A percentile compares a stretch with the other conserved stretches of the same genome.
These are phyloP conservation scores for Bettongia penicillata DNA, from an alignment of 2,113 vertebrate species.

Conservation along the genomic window DNA sequence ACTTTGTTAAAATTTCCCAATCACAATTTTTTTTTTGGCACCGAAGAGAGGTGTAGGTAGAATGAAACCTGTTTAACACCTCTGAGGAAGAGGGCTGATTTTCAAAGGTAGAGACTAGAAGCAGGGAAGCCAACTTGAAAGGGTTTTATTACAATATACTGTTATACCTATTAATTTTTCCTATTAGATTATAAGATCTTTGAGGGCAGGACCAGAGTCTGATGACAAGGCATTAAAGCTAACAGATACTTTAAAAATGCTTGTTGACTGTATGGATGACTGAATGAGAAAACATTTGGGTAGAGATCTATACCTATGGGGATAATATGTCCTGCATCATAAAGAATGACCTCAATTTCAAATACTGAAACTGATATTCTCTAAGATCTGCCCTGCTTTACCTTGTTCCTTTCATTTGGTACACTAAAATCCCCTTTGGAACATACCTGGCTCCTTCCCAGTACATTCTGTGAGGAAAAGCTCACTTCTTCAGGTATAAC, in stretches of 20 bases:
- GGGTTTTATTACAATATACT: not conserved
- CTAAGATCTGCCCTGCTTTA: not conserved
- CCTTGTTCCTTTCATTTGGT: not conserved
- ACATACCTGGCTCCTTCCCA: no score
- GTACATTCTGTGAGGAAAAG: no score
- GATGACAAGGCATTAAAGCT: not conserved
- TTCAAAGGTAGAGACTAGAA: not conserved
- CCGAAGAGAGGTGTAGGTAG: not conserved
- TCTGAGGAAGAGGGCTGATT: not conserved
- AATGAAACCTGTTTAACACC: not conserved
- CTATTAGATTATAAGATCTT: not conserved
- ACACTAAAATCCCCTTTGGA: no score
- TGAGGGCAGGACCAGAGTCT: not conserved
- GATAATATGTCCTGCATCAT: not conserved
- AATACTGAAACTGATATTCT: not conserved
- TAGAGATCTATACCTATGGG: not conserved
- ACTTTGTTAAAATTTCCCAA: not conserved
- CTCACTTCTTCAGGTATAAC: not conserved
- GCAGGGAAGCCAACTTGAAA: not conserved
- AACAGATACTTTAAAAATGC: slow-evolving; percentile 18
- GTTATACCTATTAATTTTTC: not conserved
- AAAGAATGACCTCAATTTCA: not conserved
- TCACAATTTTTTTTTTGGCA: not conserved
- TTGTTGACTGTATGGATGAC: slow-evolving; percentile 1
- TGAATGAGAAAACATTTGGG: not conserved